These are phyloP conservation scores for Napeogenes inachia DNA, from an alignment of 2,888 invertebrate genomes.

Conservation along the genomic window DNA sequence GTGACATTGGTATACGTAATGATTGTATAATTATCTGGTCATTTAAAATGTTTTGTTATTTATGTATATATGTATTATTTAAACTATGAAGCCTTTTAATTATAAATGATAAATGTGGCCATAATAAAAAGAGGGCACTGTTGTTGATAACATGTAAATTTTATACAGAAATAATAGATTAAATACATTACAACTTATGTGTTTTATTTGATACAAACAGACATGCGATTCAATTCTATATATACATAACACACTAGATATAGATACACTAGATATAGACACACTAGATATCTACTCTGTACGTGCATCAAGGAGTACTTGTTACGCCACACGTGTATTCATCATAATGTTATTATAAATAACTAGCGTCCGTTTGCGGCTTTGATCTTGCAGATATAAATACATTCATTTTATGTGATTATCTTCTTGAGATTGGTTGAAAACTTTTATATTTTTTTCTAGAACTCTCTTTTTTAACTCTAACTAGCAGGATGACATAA, in stretches of 20 bases:
- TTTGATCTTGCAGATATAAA: too few relatives aligned
- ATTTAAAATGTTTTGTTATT: not conserved
- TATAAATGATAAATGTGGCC: not conserved
- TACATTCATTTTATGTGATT: too few relatives aligned
- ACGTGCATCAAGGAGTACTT: too few relatives aligned
- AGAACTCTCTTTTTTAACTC: too few relatives aligned
- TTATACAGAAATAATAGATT: constrained; percentile 32
- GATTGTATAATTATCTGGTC: not conserved
- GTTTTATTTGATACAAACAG: constrained; percentile 5
- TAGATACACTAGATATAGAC: not conserved
- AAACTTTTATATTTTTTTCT: too few relatives aligned
- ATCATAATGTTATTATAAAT: too few relatives aligned
- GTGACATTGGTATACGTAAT: constrained; percentile 3
- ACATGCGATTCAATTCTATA: too few relatives aligned
- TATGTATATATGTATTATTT: not conserved
- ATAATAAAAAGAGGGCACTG: constrained; percentile 8
- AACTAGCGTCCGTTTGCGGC: too few relatives aligned
- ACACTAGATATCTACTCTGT: not conserved
- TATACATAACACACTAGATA: not conserved
- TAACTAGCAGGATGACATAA: too few relatives aligned
- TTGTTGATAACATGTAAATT: constrained; percentile 34
- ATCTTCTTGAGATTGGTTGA: too few relatives aligned
- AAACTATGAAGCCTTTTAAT: not conserved
- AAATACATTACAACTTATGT: constrained; percentile 19
- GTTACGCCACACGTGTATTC: too few relatives aligned